Percentiles rank a stretch among this genome's conserved stretches.
These are phyloP conservation scores for Ormia ochracea DNA, from an alignment of 2,888 invertebrate species.

Conservation along the genomic window DNA sequence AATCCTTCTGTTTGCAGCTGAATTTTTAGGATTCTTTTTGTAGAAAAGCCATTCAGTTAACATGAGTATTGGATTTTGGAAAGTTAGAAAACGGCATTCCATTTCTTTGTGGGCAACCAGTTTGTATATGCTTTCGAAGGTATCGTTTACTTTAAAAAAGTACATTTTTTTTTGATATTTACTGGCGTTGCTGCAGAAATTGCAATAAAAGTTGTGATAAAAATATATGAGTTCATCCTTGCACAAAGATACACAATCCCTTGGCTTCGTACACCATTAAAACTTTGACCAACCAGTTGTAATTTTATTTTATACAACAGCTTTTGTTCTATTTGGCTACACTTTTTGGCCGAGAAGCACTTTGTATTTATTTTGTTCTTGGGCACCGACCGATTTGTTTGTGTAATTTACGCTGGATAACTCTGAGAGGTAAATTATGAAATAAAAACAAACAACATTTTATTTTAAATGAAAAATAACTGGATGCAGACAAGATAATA, in stretches of 20 bases:
- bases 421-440: conserved; percentile 28
- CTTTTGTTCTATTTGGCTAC: neutral
- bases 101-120: neutral
- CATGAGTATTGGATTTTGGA: too few species aligned
- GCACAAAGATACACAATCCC: conserved; percentile 29
- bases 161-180: conserved; percentile 24
- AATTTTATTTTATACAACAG: conserved; percentile 2
- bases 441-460: conserved; percentile 27
- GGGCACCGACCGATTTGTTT: neutral
- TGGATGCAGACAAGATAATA: conserved; percentile 21
- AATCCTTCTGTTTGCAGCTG: too few species aligned
- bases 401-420: neutral
- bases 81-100: too few species aligned
- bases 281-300: conserved; percentile 52
- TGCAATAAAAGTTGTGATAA: conserved; percentile 56
- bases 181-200: conserved; percentile 30
- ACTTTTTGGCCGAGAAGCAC: conserved; percentile 2
- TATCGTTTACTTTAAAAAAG: conserved; percentile 16
- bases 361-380: neutral
- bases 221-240: conserved; percentile 37
- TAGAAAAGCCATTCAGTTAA: too few species aligned
- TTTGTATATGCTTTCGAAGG: conserved; percentile 23
- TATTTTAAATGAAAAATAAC: conserved; percentile 48
- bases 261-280: conserved; percentile 57
- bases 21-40: too few species aligned